These are phyloP conservation scores for Pristionchus entomophagus DNA, from an alignment of 2,888 invertebrate species.

Conservation along the genomic window DNA sequence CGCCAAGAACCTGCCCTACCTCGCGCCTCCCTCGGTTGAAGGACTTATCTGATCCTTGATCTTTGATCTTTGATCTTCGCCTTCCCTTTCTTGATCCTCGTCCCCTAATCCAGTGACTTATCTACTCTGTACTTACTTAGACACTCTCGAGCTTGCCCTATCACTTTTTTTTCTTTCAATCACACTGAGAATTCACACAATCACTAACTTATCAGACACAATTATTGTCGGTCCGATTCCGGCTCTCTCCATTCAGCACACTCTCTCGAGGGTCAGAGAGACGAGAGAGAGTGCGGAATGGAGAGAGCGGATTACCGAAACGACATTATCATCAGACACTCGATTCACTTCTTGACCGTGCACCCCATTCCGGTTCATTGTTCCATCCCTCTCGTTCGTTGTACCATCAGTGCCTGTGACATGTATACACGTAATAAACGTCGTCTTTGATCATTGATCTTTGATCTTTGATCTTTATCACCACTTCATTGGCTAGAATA, in stretches of 20 bases:
- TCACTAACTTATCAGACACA: conserved; percentile 1
- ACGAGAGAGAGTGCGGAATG: too few species aligned
- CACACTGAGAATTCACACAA: conserved; percentile 8
- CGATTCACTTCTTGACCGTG: neutral
- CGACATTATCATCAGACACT: too few species aligned
- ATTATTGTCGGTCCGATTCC: neutral
- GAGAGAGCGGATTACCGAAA: too few species aligned
- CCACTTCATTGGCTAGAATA: too few species aligned
- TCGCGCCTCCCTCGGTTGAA: conserved; percentile 71
- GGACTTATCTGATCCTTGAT: conserved; percentile 62
- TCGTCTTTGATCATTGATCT: too few species aligned
- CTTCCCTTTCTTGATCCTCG: neutral
- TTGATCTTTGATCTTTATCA: too few species aligned
- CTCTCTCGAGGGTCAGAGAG: too few species aligned
- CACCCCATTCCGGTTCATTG: conserved; percentile 1
- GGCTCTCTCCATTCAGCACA: too few species aligned
- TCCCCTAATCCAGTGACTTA: neutral
- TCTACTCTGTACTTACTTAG: neutral
- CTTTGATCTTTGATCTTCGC: neutral
- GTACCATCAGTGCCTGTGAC: conserved; percentile 26
- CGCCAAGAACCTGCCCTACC: conserved; percentile 72
- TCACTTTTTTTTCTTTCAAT: neutral
- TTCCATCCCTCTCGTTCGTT: neutral
- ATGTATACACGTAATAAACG: neutral
- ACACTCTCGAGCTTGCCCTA: neutral